Evolutionary conservation across 53 echinoderm and acorn worm genomes (phyloP).

Genomic region (Astropecten irregularis): DNA sequence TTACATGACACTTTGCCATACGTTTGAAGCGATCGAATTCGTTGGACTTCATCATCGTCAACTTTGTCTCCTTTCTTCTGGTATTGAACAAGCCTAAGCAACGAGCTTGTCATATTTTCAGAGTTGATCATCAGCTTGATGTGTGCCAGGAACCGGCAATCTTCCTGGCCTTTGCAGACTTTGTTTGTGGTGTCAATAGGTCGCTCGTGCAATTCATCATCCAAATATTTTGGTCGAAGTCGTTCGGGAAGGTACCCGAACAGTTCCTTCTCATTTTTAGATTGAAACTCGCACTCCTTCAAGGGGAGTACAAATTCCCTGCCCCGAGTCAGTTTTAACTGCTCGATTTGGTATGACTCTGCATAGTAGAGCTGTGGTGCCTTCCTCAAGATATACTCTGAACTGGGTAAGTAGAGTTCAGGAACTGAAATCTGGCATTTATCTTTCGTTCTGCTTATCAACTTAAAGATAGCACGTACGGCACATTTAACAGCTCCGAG

Average conservation of each 20-base stretch:
- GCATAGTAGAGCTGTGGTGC: slow-evolving; percentile 36
- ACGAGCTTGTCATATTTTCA: slow-evolving; percentile 25
- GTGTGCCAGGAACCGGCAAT: background rate
- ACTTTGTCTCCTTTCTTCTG: slow-evolving; percentile 4
- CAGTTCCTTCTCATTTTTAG: background rate
- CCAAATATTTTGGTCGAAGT: slow-evolving; percentile 30
- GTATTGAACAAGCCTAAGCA: slow-evolving; percentile 35
- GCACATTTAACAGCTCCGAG: background rate
- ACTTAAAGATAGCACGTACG: background rate
- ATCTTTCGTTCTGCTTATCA: background rate
- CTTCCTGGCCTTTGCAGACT: background rate
- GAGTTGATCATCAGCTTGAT: slow-evolving; percentile 33
- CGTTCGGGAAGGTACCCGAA: background rate
- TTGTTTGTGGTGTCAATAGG: slow-evolving; percentile 26
- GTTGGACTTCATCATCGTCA: background rate
- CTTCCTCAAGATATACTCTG: background rate
- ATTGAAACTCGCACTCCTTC: background rate
- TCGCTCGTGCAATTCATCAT: slow-evolving; percentile 11
- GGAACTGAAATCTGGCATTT: slow-evolving; percentile 19
- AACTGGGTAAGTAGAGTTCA: slow-evolving; percentile 30
- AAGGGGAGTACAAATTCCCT: slow-evolving; percentile 39
- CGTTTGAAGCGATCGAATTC: background rate
- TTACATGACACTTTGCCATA: slow-evolving; percentile 17
- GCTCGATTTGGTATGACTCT: slow-evolving; percentile 5
- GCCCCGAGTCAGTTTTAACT: background rate